Percentiles rank a stretch among this genome's conserved stretches.
phyloP scores from a whole-genome alignment of 37 sponge, comb jelly and placozoan species.

The Ephydatia muelleri region DNA sequence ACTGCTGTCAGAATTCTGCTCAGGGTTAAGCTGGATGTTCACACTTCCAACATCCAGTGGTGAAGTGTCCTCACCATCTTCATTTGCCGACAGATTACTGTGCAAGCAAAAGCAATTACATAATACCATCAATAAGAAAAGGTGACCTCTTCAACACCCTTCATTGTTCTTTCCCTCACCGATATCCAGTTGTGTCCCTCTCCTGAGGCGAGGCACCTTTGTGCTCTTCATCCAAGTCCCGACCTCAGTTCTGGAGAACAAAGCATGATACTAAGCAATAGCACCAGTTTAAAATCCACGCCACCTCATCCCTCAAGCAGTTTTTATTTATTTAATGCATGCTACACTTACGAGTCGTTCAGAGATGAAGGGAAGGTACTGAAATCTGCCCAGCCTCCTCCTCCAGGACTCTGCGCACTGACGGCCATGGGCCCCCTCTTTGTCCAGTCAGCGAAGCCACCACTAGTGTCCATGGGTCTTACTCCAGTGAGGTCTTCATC shows the following conservation, averaged over 20 bases:
- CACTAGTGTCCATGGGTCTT: slow-evolving; percentile 14
- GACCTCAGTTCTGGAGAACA: not conserved
- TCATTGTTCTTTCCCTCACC: not conserved
- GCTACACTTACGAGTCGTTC: not conserved
- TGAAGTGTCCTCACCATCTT: not conserved
- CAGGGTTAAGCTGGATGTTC: too few species aligned
- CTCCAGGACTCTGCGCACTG: not conserved
- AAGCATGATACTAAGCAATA: not conserved
- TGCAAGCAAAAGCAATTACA: not conserved
- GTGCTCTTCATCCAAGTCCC: not conserved
- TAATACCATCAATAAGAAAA: not conserved
- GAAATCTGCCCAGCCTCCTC: slow-evolving; percentile 51
- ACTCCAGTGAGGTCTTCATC: slow-evolving; percentile 48
- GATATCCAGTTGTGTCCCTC: not conserved
- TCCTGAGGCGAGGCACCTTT: not conserved
- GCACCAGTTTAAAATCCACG: too few species aligned
- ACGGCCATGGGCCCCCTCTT: not conserved
- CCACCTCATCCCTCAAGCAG: not conserved
- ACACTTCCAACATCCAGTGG: not conserved
- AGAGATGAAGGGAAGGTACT: not conserved
- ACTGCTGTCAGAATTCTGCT: slow-evolving; percentile 1
- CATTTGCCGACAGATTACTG: not conserved
- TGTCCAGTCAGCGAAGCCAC: slow-evolving; percentile 17
- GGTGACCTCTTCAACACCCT: too few species aligned
- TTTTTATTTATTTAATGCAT: not conserved